Evolutionary conservation across 2,888 invertebrate species (phyloP), one percentile per base, ranked within the genome.

Genomic region (Drosophila leonis): DNA sequence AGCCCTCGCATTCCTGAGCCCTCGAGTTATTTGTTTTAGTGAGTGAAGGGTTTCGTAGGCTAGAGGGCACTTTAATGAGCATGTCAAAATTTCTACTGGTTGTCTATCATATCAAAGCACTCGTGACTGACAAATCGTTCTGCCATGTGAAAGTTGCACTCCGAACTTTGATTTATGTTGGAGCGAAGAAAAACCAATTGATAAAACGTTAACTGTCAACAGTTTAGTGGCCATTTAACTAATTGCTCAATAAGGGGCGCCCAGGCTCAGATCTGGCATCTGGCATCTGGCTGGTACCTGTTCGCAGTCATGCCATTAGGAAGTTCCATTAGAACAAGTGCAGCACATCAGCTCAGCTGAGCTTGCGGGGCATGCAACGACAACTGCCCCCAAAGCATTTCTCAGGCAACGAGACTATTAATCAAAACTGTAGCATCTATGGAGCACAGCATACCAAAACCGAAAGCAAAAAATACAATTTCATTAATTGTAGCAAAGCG

Each of bases 401-500:
- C 78, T 81, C 78, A 79, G 82, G 65, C 81, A 51, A 68, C 73
- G 57, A 89, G 57, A 89, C 90, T 76, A 84, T 89, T 84, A 87
- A 84, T 90, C 90, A 84, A 67, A 79, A 81, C 33, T 84, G 75
- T 81, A 69, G 82, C 83, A 76, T 61, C 55, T 27, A 56, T 13
- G 37, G 39, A 52, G 54, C 54, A 54, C 42, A 44, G 10, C 29
- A 35, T 24, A 35, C 33, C 35, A 51, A 24, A 24, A 20, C 10
- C 18, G 31, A 20, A 5, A 6, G 2, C 2, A 33, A n/a, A 15
- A 82, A 82, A 65, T 75, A 83, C 88, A 85, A 84, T 90, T 90
- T 90, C 88, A 90, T 88, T 90, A 88, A 88, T 88, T 90, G 88
- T 84, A 73, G 72, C 69, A 85, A 85, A 84, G 74, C 76, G 77